Percentiles rank a stretch among this genome's conserved stretches.
Conservation (phyloP, 2,113 vertebrate genomes). For the Xiphophorus maculatus region DNA sequence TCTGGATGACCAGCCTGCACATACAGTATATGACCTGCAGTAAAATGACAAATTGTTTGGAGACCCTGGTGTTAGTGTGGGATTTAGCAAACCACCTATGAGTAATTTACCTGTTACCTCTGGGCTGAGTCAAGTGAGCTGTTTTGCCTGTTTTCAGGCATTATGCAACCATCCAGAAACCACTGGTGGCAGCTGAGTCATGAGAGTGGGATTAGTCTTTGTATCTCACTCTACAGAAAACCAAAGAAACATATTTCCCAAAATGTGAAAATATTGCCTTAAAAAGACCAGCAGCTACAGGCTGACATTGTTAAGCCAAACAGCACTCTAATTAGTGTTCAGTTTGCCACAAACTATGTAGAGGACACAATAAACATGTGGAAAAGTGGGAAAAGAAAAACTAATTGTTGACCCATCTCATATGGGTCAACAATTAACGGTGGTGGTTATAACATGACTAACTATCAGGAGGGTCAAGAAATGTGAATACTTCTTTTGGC, state of each 20-base stretch:
- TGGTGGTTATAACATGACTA: too few species aligned
- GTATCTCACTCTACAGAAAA: background rate
- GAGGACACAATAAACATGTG: too few species aligned
- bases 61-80: background rate
- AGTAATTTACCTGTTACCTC: constrained; percentile 6
- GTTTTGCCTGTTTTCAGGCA: background rate
- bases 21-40: background rate
- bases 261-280: constrained; percentile 4
- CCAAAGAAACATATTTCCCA: background rate
- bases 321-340: background rate
- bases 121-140: background rate
- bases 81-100: constrained; percentile 1
- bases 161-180: background rate
- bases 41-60: constrained; percentile 7
- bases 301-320: background rate
- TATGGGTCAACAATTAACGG: too few species aligned
- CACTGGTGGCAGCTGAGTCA: constrained; percentile 2
- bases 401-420: too few species aligned
- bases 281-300: background rate
- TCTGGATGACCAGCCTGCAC: constrained; percentile 1
- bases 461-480: too few species aligned
- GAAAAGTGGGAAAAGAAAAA: too few species aligned
- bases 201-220: background rate
- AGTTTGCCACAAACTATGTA: too few species aligned
- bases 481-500: too few species aligned